Base-by-base conservation (phyloP, 2,888 invertebrate species). In the Andricus curvator region DNA sequence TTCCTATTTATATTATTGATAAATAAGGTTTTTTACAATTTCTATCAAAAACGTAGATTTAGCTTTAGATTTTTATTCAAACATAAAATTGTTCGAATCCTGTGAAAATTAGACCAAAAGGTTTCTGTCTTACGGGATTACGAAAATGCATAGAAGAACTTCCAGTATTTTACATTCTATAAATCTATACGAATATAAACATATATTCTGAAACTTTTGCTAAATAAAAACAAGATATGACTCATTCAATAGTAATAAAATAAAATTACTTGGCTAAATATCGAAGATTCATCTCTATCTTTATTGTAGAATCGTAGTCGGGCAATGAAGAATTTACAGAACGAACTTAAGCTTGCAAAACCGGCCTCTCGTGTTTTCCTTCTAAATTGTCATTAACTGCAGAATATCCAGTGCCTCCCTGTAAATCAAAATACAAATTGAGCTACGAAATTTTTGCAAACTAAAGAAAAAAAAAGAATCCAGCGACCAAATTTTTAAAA, bases 391-490 rank as follows among this genome's bases (percentile, higher is more conserved):
- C 94, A 91, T 99, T 99, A 44, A 98, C 98, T 62, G 95, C 95
- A 9, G 98, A 94, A 93, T 98, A 99, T 20, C 99, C 99, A 22
- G 99, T 99, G 60, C 99, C 99, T 88, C 99, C 99, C 96, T 97
- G 89, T 80, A 94, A 93, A 84, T 11, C 9, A 78, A 77, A 77
- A 78, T 74, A 37, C 13, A n/a, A 25, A 62, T 25, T 83, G 15
- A 44, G 17, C 29, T 77, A 68, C 29, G 37, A 37, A 37, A 8
- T 37, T 37, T 37, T 37, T 37, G 37, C 1, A 37, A 37, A 37
- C 9, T 37, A 8, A 37, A 37, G 0, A 1, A 8, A 37, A 8
- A 37, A 37, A 37, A 8, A 8, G 37, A 37, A 37, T 37, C 0
- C 37, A 37, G 6, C 8, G 8, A 8, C 9, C 37, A 37, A 37